phyloP scores from a whole-genome alignment of 1,140 invertebrate species.

The Drosophila yakuba region DNA sequence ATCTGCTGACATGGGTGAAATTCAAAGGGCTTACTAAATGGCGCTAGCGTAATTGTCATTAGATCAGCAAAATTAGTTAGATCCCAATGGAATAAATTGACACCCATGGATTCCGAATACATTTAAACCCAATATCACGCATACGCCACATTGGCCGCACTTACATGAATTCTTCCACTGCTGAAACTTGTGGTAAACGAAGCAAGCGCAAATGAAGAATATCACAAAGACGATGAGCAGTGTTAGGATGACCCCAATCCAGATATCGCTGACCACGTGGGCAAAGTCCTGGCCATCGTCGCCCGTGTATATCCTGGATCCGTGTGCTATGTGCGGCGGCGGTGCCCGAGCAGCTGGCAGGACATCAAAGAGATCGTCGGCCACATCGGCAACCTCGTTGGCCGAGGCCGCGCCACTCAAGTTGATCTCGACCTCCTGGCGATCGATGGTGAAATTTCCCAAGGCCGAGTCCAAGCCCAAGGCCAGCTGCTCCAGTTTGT shows the following conservation, averaged over 20 bases:
- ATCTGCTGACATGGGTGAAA: constrained; percentile 2
- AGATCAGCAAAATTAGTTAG: too few species aligned
- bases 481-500: constrained; percentile 80
- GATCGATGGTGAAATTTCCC: constrained; percentile 76
- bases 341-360: constrained; percentile 61
- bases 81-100: too few species aligned
- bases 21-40: neutral
- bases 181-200: constrained; percentile 88
- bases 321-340: constrained; percentile 55
- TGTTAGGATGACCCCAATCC: constrained; percentile 87
- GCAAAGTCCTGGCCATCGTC: constrained; percentile 79
- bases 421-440: constrained; percentile 78
- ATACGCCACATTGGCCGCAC: constrained; percentile 56
- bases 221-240: constrained; percentile 87
- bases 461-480: constrained; percentile 75
- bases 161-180: constrained; percentile 89
- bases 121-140: constrained; percentile 9
- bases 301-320: constrained; percentile 64
- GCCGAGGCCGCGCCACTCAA: constrained; percentile 55
- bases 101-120: too few species aligned
- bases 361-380: constrained; percentile 66
- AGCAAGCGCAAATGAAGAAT: constrained; percentile 87
- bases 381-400: constrained; percentile 62
- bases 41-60: neutral
- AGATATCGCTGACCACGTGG: constrained; percentile 86